Percentiles rank a stretch among this genome's conserved stretches.
Evolutionary conservation across 2,797 vertebrate species (phyloP).

Genomic region (Dicrostonyx torquatus): DNA sequence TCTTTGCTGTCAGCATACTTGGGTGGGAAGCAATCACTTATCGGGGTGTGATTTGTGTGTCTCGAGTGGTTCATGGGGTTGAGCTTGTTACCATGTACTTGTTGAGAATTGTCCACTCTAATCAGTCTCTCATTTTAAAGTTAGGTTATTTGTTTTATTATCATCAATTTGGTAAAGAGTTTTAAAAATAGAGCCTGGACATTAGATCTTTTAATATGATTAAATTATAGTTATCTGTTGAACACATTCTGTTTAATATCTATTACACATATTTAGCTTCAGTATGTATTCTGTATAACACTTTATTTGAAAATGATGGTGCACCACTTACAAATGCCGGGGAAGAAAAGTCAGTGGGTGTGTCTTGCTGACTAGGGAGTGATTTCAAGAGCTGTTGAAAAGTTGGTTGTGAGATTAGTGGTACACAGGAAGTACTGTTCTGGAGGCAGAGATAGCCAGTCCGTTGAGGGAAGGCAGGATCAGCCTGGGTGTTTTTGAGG

Average conservation of each 20-base stretch:
- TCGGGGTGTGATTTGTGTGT: background rate
- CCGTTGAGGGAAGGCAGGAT: background rate
- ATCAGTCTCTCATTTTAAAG: background rate
- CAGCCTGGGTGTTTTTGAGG: background rate
- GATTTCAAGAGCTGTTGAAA: background rate
- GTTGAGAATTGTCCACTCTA: background rate
- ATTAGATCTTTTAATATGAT: background rate
- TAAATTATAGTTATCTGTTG: background rate
- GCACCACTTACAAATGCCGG: background rate
- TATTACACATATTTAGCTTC: background rate
- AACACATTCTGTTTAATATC: background rate
- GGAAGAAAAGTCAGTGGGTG: background rate
- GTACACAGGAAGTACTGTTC: background rate
- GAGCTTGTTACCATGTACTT: background rate
- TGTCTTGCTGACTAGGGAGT: too few species aligned
- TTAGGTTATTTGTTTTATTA: background rate
- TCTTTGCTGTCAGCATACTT: rapidly evolving
- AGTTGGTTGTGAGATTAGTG: background rate
- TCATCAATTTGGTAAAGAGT: background rate
- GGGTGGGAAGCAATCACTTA: rapidly evolving
- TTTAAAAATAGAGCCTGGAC: background rate
- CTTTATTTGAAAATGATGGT: background rate
- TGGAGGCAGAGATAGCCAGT: background rate
- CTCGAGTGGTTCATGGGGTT: background rate
- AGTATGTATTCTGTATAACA: background rate